Conservation (phyloP, 2,113 vertebrate genomes). For the Barbus barbus region DNA sequence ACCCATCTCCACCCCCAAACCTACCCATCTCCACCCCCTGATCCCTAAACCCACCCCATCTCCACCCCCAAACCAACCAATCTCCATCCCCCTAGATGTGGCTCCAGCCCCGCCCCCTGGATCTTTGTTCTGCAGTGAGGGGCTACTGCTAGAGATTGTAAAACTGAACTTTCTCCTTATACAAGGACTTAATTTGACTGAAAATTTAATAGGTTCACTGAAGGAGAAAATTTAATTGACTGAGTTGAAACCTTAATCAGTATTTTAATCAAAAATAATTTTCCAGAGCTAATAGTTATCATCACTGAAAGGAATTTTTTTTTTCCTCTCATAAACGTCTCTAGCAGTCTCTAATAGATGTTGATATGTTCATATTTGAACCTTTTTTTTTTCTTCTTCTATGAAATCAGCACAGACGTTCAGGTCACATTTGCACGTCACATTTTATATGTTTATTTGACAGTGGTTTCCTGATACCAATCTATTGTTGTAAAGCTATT, state of each 20-base stretch:
- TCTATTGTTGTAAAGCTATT: background rate
- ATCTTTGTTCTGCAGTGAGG: no score
- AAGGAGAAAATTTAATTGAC: background rate
- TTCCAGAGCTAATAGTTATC: background rate
- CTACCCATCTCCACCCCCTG: no score
- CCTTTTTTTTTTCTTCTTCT: no score
- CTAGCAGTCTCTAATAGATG: background rate
- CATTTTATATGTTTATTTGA: background rate
- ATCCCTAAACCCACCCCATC: no score
- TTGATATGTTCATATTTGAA: background rate
- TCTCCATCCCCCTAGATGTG: no score
- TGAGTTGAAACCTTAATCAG: background rate
- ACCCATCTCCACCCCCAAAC: no score
- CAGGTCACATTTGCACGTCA: background rate
- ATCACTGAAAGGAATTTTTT: background rate
- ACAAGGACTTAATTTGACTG: background rate
- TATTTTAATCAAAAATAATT: background rate
- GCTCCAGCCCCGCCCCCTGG: no score
- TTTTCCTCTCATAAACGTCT: no score
- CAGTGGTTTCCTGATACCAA: background rate
- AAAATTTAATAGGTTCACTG: background rate
- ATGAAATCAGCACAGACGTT: background rate
- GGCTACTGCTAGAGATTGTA: no score
- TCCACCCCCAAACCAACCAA: no score
- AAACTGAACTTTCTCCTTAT: background rate